Evolutionary conservation across 1,140 invertebrate genomes (phyloP).

Genomic region (Plodia interpunctella): DNA sequence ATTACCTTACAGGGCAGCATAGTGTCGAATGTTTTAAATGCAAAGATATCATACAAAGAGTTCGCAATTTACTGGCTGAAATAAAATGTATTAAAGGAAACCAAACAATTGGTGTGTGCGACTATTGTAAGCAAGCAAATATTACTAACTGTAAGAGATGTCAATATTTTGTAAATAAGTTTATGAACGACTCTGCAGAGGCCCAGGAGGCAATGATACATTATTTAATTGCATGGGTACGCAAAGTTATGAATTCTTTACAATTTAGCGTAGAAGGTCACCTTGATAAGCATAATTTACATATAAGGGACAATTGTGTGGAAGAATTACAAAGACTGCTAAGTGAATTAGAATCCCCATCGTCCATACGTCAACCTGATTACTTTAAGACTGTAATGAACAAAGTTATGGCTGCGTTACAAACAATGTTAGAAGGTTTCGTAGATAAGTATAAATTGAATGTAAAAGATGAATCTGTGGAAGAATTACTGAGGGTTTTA

Average conservation of each 20-base stretch:
- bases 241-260: slow-evolving; percentile 25
- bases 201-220: slow-evolving; percentile 17
- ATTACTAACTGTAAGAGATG: slow-evolving; percentile 36
- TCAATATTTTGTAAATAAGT: slow-evolving; percentile 28
- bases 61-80: slow-evolving; percentile 29
- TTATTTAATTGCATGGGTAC: slow-evolving; percentile 22
- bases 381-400: slow-evolving; percentile 3
- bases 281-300: slow-evolving; percentile 19
- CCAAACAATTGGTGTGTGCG: slow-evolving; percentile 30
- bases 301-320: slow-evolving; percentile 15
- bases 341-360: slow-evolving; percentile 22
- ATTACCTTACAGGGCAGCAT: slow-evolving; percentile 23
- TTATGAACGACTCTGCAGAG: slow-evolving; percentile 18
- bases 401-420: neutral
- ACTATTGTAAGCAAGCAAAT: slow-evolving; percentile 30
- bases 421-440: neutral
- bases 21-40: slow-evolving; percentile 31
- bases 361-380: slow-evolving; percentile 15
- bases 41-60: slow-evolving; percentile 25
- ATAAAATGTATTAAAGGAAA: slow-evolving; percentile 31
- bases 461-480: neutral
- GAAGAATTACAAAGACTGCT: slow-evolving; percentile 27
- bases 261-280: slow-evolving; percentile 20
- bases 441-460: neutral
- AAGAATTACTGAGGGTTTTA: neutral